A percentile compares a stretch with the other conserved stretches of the same genome.
Conservation (phyloP, 1,140 invertebrate species). For the Coelopa frigida region DNA sequence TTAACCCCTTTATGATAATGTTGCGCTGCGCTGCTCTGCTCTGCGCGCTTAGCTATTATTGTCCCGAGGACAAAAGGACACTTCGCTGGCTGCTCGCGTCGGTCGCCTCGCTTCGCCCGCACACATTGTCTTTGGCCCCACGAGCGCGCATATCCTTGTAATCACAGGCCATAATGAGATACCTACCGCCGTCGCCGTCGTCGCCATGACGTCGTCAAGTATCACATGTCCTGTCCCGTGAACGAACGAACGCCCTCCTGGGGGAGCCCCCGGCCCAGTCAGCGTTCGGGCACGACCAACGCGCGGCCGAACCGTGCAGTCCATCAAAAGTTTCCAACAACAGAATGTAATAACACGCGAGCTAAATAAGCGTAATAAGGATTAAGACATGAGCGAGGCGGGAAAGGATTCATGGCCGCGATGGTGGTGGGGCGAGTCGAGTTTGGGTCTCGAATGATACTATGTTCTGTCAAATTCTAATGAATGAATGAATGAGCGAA, state of each 20-base stretch:
- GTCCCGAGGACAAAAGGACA: slow-evolving; percentile 40
- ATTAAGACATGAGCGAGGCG: slow-evolving; percentile 7
- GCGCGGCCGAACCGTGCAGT: slow-evolving; percentile 2
- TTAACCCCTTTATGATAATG: slow-evolving; percentile 45
- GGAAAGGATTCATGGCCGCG: too few relatives aligned
- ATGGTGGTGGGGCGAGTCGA: too few relatives aligned
- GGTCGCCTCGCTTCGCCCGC: not conserved
- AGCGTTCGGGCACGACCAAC: slow-evolving; percentile 1
- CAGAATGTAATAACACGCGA: slow-evolving; percentile 4
- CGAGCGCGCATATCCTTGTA: slow-evolving; percentile 15
- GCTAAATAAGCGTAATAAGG: slow-evolving; percentile 10
- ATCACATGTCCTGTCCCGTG: slow-evolving; percentile 13
- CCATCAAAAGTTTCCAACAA: slow-evolving; percentile 6
- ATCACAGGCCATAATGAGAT: slow-evolving; percentile 25
- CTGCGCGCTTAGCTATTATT: slow-evolving; percentile 42
- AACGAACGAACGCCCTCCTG: slow-evolving; percentile 4
- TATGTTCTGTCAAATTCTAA: too few relatives aligned
- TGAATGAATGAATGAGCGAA: too few relatives aligned
- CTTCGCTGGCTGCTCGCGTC: slow-evolving; percentile 10
- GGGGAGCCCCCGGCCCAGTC: not conserved
- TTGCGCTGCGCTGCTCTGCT: too few relatives aligned
- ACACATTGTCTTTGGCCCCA: slow-evolving; percentile 17
- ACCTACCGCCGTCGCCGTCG: slow-evolving; percentile 19
- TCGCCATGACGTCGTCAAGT: slow-evolving; percentile 12
- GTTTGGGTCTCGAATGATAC: too few relatives aligned